Percentiles rank a stretch among this genome's conserved stretches.
These are phyloP conservation scores for Drosophila mercatorum DNA, from an alignment of 2,888 invertebrate genomes.

Conservation along the genomic window DNA sequence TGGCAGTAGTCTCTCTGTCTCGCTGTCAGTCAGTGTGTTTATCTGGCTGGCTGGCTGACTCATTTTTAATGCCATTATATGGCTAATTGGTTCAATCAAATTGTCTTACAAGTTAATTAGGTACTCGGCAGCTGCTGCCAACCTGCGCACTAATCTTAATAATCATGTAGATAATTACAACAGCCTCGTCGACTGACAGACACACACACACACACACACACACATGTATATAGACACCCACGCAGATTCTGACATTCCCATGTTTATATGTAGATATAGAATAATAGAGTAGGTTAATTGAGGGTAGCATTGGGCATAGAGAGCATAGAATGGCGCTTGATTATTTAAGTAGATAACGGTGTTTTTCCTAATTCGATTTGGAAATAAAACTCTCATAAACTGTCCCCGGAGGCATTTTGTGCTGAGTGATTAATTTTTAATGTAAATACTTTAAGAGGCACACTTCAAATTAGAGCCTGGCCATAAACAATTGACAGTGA, in stretches of 20 bases:
- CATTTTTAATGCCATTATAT: slow-evolving; percentile 46
- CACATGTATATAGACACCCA: background rate
- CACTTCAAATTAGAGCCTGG: background rate
- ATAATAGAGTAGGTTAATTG: slow-evolving; percentile 7
- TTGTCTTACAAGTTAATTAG: slow-evolving; percentile 63
- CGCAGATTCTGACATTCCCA: background rate
- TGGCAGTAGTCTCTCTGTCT: slow-evolving; percentile 3
- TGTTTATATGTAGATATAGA: slow-evolving; percentile 1
- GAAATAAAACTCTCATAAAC: slow-evolving; percentile 32
- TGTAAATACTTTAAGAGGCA: slow-evolving; percentile 18
- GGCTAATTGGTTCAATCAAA: slow-evolving; percentile 69
- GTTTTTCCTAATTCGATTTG: slow-evolving; percentile 50
- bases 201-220: background rate
- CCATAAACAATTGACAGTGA: slow-evolving; percentile 29
- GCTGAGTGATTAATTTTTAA: slow-evolving; percentile 36
- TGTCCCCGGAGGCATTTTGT: slow-evolving; percentile 29
- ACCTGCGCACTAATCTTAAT: slow-evolving; percentile 37
- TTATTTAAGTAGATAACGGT: slow-evolving; percentile 65
- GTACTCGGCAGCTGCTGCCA: slow-evolving; percentile 16
- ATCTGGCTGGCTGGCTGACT: slow-evolving; percentile 15
- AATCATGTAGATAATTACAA: slow-evolving; percentile 52
- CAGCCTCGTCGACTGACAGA: slow-evolving; percentile 1
- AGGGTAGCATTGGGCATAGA: slow-evolving; percentile 5
- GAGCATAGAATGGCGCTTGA: slow-evolving; percentile 28
- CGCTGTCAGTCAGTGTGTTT: background rate